A percentile compares a stretch with the other conserved stretches of the same genome.
Conservation (phyloP, 2,888 invertebrate species). For the Philereme transversata region DNA sequence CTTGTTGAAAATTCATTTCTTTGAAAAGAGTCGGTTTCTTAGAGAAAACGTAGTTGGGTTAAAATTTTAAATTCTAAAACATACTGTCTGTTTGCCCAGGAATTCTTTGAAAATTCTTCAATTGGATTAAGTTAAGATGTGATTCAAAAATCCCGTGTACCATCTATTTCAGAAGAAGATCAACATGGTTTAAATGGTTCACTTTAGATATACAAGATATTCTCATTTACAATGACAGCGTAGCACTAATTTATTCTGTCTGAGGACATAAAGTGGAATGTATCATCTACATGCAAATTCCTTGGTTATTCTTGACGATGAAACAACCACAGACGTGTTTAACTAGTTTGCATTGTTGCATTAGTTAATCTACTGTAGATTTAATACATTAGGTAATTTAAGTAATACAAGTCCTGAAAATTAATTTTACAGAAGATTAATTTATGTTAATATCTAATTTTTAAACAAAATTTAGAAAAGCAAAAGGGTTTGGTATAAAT, state of each 20-base stretch:
- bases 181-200: too few relatives aligned
- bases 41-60: too few relatives aligned
- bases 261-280: conserved; percentile 3
- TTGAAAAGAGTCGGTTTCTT: conserved; percentile 23
- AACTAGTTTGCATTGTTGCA: not conserved
- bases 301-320: conserved; percentile 6
- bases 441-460: conserved; percentile 3
- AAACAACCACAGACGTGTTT: conserved; percentile 2
- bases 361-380: not conserved
- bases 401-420: too few relatives aligned
- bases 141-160: too few relatives aligned
- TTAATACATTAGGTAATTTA: too few relatives aligned
- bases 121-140: too few relatives aligned
- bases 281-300: conserved; percentile 14
- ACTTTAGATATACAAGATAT: too few relatives aligned
- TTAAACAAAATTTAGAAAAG: conserved; percentile 3
- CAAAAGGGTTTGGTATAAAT: conserved; percentile 24
- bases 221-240: not conserved
- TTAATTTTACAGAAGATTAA: not conserved
- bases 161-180: too few relatives aligned
- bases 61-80: too few relatives aligned
- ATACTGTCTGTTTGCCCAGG: too few relatives aligned
- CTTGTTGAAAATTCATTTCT: conserved; percentile 36
- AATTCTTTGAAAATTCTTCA: too few relatives aligned
- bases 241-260: conserved; percentile 1